phyloP scores from a whole-genome alignment of 2,797 vertebrate species.

The Myiotriccus ornatus region DNA sequence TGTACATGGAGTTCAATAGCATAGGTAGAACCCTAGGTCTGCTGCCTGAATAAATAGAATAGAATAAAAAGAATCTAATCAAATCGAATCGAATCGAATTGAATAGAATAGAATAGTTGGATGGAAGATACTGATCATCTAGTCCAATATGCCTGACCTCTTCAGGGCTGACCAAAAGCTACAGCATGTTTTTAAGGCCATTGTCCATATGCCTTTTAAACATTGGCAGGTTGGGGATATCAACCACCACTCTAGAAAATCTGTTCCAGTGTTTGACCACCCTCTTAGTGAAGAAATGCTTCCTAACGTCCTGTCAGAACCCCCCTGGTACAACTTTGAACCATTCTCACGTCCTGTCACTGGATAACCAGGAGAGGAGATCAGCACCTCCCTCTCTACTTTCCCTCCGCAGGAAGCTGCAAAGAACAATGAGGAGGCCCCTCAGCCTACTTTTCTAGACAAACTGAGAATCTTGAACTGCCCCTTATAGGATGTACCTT shows the following conservation, averaged over 20 bases:
- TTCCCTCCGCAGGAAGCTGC: background rate
- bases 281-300: background rate
- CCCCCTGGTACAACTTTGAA: background rate
- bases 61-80: no score
- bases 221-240: background rate
- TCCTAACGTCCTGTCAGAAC: background rate
- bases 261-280: background rate
- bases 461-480: background rate
- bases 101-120: background rate
- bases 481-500: background rate
- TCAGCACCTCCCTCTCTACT: background rate
- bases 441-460: background rate
- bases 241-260: background rate
- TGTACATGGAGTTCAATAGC: no score
- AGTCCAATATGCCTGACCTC: no score
- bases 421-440: background rate
- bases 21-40: background rate
- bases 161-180: background rate
- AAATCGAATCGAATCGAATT: no score
- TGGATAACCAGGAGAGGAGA: background rate
- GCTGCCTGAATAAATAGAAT: background rate
- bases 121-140: background rate
- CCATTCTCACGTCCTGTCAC: background rate
- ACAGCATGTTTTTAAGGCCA: background rate
- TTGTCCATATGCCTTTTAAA: background rate